A percentile compares a stretch with the other conserved stretches of the same genome.
Evolutionary conservation across 2,113 vertebrate genomes (phyloP).

Genomic region (Tetraodon nigroviridis): DNA sequence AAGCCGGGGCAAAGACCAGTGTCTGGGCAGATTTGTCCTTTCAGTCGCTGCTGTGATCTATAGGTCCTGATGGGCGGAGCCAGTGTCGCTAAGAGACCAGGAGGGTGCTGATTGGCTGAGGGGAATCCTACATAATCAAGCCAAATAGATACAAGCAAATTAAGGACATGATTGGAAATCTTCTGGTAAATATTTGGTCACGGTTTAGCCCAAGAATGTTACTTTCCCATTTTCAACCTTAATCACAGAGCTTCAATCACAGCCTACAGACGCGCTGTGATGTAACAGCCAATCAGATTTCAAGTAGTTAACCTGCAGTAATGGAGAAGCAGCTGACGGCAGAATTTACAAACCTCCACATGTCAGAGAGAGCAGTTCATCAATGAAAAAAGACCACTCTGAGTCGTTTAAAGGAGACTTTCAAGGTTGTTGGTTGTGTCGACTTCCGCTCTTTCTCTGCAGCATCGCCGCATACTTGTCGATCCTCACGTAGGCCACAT

Average conservation of each 20-base stretch:
- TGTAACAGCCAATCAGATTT: constrained; percentile 18
- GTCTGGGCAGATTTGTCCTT: neutral
- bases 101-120: constrained; percentile 7
- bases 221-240: no score
- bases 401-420: neutral
- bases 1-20: no score
- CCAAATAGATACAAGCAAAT: neutral
- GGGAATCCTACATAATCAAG: neutral
- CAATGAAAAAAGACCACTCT: no score
- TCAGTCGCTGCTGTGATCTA: constrained; percentile 4
- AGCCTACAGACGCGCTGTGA: constrained; percentile 20
- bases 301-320: neutral
- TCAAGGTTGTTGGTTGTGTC: neutral
- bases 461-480: constrained; percentile 17
- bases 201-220: no score
- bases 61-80: neutral
- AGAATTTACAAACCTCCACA: no score
- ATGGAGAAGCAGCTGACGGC: neutral
- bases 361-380: no score
- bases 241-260: neutral
- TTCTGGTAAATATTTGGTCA: no score
- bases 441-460: rapidly evolving
- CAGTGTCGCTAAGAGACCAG: constrained; percentile 34
- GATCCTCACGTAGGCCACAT: constrained; percentile 52
- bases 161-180: neutral